Evolutionary conservation across 2,113 vertebrate genomes (phyloP), one percentile per base, ranked within the genome.

Genomic region (Fregetta grallaria): DNA sequence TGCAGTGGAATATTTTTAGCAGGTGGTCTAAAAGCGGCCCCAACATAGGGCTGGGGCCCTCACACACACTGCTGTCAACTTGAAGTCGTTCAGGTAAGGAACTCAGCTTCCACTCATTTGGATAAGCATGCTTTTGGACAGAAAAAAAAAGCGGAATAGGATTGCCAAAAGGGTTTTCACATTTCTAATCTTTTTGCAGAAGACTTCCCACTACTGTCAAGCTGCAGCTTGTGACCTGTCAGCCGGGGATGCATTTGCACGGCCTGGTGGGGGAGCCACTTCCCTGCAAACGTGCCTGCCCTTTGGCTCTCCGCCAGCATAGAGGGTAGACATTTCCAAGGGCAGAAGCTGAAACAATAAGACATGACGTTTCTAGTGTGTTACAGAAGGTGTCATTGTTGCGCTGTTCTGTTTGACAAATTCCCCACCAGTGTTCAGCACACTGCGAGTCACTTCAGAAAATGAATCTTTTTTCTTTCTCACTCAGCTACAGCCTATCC

Each of bases 331-430:
- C 44, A 47, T 71, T 63, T 92, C 79, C 40, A 36, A 52, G 44
- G 47, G 19, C 58, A 68, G 76, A 36, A 91, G 15, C 30, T 0
- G 0, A 53, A 92, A 68, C 1, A 9, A 6, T 45, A 83, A 71
- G 65, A 75, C n/a, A 2, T 56, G 86, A 56, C 83, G 68, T 78
- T 94, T 68, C 83, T 61, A 25, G 30, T 25, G 26, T 90, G 92
- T 87, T 95, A 94, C 94, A 81, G 86, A 89, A 97, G 92, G 91
- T 94, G 95, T 92, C 96, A 89, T 92, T 91, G 88, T 94, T 87
- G 84, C 19, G 1, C 88, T 75, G 34, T 56, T 93, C 65, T 49
- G 36, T 65, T 68, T 50, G 58, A 92, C 3, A 6, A 62, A 92
- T 62, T 79, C 66, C 34, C 50, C n/a, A 44, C 21, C 11, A 34